Evolutionary conservation across 2,888 invertebrate species (phyloP), one percentile per base, ranked within the genome.

Genomic region (Steromphala cineraria): DNA sequence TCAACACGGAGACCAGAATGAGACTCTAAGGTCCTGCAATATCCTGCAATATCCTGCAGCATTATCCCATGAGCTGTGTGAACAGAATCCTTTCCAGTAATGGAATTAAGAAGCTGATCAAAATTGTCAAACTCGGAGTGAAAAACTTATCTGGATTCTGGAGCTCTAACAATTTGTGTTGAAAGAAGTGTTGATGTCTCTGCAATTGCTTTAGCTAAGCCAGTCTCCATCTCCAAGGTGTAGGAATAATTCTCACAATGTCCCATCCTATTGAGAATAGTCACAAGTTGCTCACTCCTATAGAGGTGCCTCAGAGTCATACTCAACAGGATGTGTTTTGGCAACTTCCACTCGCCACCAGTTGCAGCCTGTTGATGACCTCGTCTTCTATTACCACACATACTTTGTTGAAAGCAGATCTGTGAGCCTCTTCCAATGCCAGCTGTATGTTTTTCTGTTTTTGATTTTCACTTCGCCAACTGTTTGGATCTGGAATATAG

Each of bases 91-190:
- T 36, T 76, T 0, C 86, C 84, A n/a, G 79, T 31, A 55, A 85
- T 24, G 31, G 80, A 80, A 79, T 86, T 87, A 10, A 87, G 46
- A 2, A 86, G 62, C 80, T 84, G 80, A 75, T 88, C 86, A 75
- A 86, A 86, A 46, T 85, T 87, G 80, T 87, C 87, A 81, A 87
- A 89, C 36, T 88, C 86, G n/a, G 85, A 83, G 81, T 88, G 87
- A 55, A 88, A 88, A 1, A 86, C 40, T 15, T 84, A 82, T 17
- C 78, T 74, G 2, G 46, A 80, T 40, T 62, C 24, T 40, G 84
- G 85, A 31, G 81, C 40, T 46, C 84, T 36, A 10, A 88, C 62
- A 52, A 86, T 86, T 46, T 86, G 82, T 0, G 82, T 56, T 15
- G 87, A 46, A n/a, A 87, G 81, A n/a, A 84, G 55, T 19, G 67